These are phyloP conservation scores for Orius insidiosus DNA, from an alignment of 1,140 invertebrate species.

Conservation along the genomic window DNA sequence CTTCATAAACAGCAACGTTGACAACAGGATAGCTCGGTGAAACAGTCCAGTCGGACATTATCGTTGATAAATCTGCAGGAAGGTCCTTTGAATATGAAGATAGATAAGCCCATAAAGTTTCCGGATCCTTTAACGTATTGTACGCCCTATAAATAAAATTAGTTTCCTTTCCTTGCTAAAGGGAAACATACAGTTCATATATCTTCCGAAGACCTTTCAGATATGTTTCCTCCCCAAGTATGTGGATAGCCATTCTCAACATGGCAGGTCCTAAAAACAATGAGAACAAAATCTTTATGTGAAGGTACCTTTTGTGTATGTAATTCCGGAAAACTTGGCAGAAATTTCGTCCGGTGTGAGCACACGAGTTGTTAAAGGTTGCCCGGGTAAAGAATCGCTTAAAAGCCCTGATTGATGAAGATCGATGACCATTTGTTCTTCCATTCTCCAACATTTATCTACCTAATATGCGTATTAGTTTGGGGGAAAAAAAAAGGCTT, in stretches of 20 bases:
- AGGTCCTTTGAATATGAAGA: constrained; percentile 24
- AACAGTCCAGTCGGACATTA: constrained; percentile 31
- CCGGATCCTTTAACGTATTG: no score
- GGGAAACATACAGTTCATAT: constrained; percentile 8
- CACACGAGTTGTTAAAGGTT: constrained; percentile 49
- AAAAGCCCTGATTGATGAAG: constrained; percentile 52
- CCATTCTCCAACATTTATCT: constrained; percentile 39
- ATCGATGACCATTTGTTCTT: constrained; percentile 56
- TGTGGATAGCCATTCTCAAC: constrained; percentile 55
- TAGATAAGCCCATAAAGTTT: not conserved
- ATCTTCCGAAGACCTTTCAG: constrained; percentile 38
- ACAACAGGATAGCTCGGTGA: constrained; percentile 37
- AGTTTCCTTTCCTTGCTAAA: no score
- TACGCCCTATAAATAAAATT: not conserved
- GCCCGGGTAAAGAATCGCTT: constrained; percentile 54
- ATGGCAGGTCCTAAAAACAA: constrained; percentile 13
- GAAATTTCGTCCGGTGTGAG: constrained; percentile 50
- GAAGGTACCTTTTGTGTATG: constrained; percentile 59
- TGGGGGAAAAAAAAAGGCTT: not conserved
- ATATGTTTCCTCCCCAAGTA: constrained; percentile 51
- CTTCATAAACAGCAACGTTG: constrained; percentile 21
- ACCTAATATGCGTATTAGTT: constrained; percentile 20
- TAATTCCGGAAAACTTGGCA: constrained; percentile 66
- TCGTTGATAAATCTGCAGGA: constrained; percentile 3
- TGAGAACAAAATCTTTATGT: not conserved